A percentile compares a stretch with the other conserved stretches of the same genome.
Conservation (phyloP, 2,797 vertebrate species). For the Scolopax bukidnonensis region DNA sequence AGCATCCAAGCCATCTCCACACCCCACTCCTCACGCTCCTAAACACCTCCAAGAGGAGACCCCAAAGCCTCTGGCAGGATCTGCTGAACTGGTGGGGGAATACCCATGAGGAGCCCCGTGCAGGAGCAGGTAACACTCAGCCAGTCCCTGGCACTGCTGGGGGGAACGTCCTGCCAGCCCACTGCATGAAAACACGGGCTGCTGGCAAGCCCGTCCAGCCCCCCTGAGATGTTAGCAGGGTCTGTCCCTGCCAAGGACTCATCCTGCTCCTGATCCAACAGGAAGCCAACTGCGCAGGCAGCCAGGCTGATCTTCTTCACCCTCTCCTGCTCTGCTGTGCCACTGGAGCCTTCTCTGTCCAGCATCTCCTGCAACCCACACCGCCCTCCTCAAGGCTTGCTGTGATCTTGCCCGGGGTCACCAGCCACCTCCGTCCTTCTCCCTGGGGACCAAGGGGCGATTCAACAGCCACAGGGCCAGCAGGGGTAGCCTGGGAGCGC, state of each 20-base stretch:
- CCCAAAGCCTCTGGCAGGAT: neutral
- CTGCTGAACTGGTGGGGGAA: neutral
- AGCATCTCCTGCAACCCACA: fast-evolving
- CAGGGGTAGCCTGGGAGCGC: neutral
- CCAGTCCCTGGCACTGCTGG: neutral
- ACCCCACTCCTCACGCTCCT: neutral
- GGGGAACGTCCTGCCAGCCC: neutral
- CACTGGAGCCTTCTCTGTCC: neutral
- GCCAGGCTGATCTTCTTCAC: neutral
- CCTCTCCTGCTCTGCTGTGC: neutral
- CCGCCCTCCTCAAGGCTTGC: fast-evolving
- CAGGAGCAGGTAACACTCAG: neutral
- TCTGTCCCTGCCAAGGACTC: neutral
- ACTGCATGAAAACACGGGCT: fast-evolving
- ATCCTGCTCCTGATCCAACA: neutral
- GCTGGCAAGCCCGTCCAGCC: neutral
- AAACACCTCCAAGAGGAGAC: fast-evolving
- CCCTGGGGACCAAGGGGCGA: fast-evolving
- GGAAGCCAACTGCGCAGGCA: neutral
- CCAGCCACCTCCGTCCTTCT: neutral
- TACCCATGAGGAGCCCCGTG: fast-evolving
- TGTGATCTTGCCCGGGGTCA: fast-evolving
- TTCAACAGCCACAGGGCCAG: neutral
- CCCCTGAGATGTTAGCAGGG: fast-evolving
- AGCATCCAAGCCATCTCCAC: neutral